Evolutionary conservation across 2,797 vertebrate species (phyloP).

Genomic region (Sebastes alutus): DNA sequence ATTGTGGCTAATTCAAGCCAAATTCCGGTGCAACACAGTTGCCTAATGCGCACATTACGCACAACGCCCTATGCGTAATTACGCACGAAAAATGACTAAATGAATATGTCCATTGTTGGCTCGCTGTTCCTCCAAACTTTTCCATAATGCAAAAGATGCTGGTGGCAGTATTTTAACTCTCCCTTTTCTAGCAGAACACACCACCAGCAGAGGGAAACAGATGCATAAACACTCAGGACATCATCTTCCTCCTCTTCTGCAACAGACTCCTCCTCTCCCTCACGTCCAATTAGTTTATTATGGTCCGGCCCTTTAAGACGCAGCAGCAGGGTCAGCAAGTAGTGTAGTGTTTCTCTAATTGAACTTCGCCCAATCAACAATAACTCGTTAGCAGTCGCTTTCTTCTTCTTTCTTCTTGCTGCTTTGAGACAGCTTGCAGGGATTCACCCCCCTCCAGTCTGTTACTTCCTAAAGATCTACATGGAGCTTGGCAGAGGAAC

Average conservation of each 20-base stretch:
- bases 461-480: constrained; percentile 77
- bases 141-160: constrained; percentile 45
- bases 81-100: constrained; percentile 53
- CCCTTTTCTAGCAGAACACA: constrained; percentile 66
- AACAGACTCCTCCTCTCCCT: constrained; percentile 84
- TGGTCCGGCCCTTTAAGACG: constrained; percentile 85
- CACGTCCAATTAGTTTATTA: constrained; percentile 83
- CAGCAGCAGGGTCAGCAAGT: constrained; percentile 80
- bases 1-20: constrained; percentile 15
- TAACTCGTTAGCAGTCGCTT: constrained; percentile 85
- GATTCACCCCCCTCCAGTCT: constrained; percentile 69
- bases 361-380: constrained; percentile 89
- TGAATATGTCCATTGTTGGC: constrained; percentile 17
- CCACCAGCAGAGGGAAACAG: constrained; percentile 76
- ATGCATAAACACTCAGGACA: constrained; percentile 78
- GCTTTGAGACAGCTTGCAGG: constrained; percentile 67
- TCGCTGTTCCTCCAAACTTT: constrained; percentile 28
- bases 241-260: constrained; percentile 70
- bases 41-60: constrained; percentile 23
- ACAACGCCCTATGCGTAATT: constrained; percentile 59
- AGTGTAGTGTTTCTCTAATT: constrained; percentile 88
- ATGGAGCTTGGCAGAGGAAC: constrained; percentile 81
- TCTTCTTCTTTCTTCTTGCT: constrained; percentile 73
- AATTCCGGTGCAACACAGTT: constrained; percentile 5
- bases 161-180: constrained; percentile 63